phyloP scores from a whole-genome alignment of 2,797 vertebrate species.

The Enteromius argenteus region DNA sequence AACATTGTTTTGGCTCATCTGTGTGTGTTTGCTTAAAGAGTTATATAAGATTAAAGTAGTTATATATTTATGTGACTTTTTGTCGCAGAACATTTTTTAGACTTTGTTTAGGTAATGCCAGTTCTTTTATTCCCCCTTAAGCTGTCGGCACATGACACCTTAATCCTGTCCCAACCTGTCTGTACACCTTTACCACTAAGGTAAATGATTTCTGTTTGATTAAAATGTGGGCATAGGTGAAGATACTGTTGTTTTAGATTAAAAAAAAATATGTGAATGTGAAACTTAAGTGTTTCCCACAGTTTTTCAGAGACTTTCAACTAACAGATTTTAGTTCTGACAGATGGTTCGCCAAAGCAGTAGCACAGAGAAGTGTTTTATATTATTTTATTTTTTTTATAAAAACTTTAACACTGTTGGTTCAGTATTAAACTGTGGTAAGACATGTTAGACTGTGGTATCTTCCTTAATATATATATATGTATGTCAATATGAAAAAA shows the following conservation, averaged over 20 bases:
- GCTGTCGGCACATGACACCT: constrained; percentile 92
- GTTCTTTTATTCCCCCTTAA: constrained; percentile 64
- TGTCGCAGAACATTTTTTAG: not conserved
- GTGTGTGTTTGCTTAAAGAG: not conserved
- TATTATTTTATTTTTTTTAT: not conserved
- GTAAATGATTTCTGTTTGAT: constrained; percentile 71
- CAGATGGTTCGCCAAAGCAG: not conserved
- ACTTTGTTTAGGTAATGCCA: not conserved
- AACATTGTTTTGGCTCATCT: not conserved
- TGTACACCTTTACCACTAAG: constrained; percentile 96
- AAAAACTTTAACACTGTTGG: not conserved
- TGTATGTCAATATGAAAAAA: too few relatives aligned
- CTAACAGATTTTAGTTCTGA: not conserved
- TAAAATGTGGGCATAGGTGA: not conserved
- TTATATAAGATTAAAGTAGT: not conserved
- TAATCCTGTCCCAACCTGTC: constrained; percentile 96
- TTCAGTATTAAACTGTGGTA: not conserved
- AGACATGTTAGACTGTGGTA: not conserved
- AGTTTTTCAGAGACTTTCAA: not conserved
- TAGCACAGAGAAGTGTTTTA: not conserved
- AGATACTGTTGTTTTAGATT: not conserved
- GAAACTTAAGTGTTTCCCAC: not conserved
- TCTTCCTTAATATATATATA: too few relatives aligned
- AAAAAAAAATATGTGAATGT: not conserved
- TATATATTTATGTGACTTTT: not conserved